These are phyloP conservation scores for Pyxicephalus adspersus DNA, from an alignment of 2,113 vertebrate genomes.

Conservation along the genomic window DNA sequence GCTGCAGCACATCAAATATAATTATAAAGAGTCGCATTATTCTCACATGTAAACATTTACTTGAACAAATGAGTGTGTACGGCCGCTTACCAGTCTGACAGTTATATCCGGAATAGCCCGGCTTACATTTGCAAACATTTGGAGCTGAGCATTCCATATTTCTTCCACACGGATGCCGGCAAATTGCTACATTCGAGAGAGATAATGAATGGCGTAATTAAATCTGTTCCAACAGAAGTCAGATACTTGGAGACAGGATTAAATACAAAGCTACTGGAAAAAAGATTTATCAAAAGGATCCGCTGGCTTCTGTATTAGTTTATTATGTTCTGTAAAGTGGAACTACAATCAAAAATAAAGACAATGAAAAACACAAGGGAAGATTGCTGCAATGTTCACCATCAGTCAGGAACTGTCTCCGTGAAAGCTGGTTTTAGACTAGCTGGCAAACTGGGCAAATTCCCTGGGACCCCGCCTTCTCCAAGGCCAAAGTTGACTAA, in stretches of 20 bases:
- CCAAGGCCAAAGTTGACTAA: too few species aligned
- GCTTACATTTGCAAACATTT: slow-evolving; percentile 84
- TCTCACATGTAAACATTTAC: slow-evolving; percentile 22
- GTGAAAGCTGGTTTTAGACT: too few species aligned
- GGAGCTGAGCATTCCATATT: slow-evolving; percentile 84
- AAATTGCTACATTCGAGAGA: slow-evolving; percentile 74
- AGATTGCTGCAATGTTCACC: too few species aligned
- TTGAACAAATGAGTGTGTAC: slow-evolving; percentile 35
- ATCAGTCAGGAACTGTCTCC: too few species aligned
- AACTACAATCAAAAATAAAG: too few species aligned
- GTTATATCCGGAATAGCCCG: slow-evolving; percentile 82
- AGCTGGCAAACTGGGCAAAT: too few species aligned
- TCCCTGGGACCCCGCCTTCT: too few species aligned
- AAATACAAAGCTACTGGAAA: not conserved
- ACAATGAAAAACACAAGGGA: too few species aligned
- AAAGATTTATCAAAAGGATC: not conserved
- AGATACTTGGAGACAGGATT: not conserved
- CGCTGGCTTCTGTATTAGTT: not conserved
- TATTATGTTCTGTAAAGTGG: not conserved
- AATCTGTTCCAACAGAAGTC: not conserved
- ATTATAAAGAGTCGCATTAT: slow-evolving; percentile 52
- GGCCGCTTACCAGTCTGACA: slow-evolving; percentile 80
- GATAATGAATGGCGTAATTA: slow-evolving; percentile 13
- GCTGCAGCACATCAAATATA: slow-evolving; percentile 70
- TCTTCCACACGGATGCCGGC: slow-evolving; percentile 80